phyloP scores from a whole-genome alignment of 2,113 vertebrate genomes.

The Corythornis madagascariensis region DNA sequence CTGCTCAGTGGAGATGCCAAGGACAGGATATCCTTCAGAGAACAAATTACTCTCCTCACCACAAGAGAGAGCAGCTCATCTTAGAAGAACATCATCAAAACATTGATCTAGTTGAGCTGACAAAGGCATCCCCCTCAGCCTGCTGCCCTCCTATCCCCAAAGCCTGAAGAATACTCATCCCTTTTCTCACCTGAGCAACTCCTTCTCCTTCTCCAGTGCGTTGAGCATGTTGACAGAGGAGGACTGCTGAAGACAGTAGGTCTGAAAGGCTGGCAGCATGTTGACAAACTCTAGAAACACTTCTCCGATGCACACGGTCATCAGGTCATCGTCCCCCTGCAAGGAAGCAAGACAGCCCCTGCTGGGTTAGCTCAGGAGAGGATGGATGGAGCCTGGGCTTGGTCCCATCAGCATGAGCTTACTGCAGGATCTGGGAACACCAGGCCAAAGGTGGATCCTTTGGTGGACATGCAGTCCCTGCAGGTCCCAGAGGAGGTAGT shows the following conservation, averaged over 20 bases:
- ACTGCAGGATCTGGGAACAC: not conserved
- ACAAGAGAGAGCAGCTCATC: not conserved
- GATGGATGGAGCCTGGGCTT: not conserved
- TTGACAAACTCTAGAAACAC: conserved; percentile 92
- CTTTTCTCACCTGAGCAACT: conserved; percentile 84
- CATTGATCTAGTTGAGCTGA: not conserved
- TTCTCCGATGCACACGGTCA: conserved; percentile 88
- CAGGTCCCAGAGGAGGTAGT: not conserved
- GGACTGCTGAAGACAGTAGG: conserved; percentile 93
- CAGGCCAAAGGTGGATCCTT: not conserved
- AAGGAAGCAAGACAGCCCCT: not conserved
- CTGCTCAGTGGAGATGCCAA: not conserved
- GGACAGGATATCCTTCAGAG: not conserved
- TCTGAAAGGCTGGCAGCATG: conserved; percentile 93
- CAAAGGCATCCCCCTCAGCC: not conserved
- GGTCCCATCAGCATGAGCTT: not conserved
- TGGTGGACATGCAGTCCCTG: not conserved
- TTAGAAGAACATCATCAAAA: not conserved
- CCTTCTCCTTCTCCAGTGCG: conserved; percentile 91
- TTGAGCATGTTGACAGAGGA: conserved; percentile 90
- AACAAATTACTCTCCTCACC: not conserved
- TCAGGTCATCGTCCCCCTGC: conserved; percentile 88
- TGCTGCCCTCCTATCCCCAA: not conserved
- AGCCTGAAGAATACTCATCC: not conserved
- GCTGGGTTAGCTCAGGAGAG: not conserved